Percentiles rank a stretch among this genome's conserved stretches.
phyloP scores from a whole-genome alignment of 1,140 invertebrate species.

The Rhyacophila brunnea region DNA sequence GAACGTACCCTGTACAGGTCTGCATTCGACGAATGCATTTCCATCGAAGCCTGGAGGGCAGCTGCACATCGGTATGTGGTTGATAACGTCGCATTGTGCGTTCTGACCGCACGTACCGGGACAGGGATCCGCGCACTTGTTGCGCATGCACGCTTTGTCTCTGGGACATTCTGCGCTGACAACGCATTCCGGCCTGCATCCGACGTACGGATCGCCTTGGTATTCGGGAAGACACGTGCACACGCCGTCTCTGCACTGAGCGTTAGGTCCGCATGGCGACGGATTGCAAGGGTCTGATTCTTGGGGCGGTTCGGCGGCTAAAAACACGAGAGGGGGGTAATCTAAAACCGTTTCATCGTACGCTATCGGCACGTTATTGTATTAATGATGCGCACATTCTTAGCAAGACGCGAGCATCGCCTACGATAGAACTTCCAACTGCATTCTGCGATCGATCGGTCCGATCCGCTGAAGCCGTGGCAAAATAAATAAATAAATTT shows the following conservation, averaged over 20 bases:
- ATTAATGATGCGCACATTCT: no score
- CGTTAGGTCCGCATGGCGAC: slow-evolving; percentile 67
- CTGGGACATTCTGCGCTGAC: slow-evolving; percentile 66
- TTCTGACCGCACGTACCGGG: slow-evolving; percentile 65
- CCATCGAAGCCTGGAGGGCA: slow-evolving; percentile 63
- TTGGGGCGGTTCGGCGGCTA: slow-evolving; percentile 44
- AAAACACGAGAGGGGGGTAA: slow-evolving; percentile 47
- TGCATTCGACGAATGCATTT: slow-evolving; percentile 65
- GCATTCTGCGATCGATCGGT: slow-evolving; percentile 63
- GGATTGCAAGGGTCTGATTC: slow-evolving; percentile 60
- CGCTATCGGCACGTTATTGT: no score
- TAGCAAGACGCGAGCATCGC: slow-evolving; percentile 42
- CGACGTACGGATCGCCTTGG: slow-evolving; percentile 67
- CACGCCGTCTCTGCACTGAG: slow-evolving; percentile 58
- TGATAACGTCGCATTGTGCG: slow-evolving; percentile 67
- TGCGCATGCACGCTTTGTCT: slow-evolving; percentile 65
- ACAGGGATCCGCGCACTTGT: slow-evolving; percentile 72
- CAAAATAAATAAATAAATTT: no score
- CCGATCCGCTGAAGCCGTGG: no score
- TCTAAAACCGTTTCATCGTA: background rate
- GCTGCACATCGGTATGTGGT: slow-evolving; percentile 68
- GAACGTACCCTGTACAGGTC: slow-evolving; percentile 46
- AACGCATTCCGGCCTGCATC: slow-evolving; percentile 70
- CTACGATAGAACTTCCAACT: slow-evolving; percentile 63
- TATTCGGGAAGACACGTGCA: slow-evolving; percentile 67